phyloP scores from a whole-genome alignment of 2,113 vertebrate species.

The Pluvianellus socialis region DNA sequence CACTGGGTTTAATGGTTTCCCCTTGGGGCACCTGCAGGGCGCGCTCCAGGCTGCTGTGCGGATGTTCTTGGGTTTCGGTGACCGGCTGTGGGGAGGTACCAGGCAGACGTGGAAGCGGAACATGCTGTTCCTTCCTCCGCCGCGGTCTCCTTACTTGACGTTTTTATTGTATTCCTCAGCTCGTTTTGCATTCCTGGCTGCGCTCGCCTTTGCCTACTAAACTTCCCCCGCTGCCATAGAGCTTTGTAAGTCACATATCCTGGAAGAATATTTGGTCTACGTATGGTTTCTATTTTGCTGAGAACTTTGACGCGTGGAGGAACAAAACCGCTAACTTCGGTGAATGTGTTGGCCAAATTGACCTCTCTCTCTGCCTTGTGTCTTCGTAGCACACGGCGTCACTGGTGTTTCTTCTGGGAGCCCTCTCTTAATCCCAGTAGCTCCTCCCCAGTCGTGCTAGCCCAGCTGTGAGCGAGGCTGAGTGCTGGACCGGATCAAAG shows the following conservation, averaged over 20 bases:
- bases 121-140: neutral
- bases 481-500: neutral
- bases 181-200: neutral
- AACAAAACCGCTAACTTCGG: neutral
- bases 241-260: neutral
- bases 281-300: neutral
- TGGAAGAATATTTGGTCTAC: neutral
- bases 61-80: neutral
- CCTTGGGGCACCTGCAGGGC: neutral
- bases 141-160: neutral
- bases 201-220: neutral
- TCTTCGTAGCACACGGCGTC: neutral
- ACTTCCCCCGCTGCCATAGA: neutral
- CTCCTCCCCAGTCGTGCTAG: neutral
- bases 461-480: neutral
- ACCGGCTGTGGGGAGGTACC: rapidly evolving
- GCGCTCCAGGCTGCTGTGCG: neutral
- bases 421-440: neutral
- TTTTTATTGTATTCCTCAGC: neutral
- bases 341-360: neutral
- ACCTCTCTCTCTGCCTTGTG: neutral
- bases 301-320: neutral
- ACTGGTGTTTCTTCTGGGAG: neutral
- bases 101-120: neutral
- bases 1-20: neutral